A percentile compares a stretch with the other conserved stretches of the same genome.
Evolutionary conservation across 2,113 vertebrate genomes (phyloP).

Genomic region (Glaucidium brasilianum): DNA sequence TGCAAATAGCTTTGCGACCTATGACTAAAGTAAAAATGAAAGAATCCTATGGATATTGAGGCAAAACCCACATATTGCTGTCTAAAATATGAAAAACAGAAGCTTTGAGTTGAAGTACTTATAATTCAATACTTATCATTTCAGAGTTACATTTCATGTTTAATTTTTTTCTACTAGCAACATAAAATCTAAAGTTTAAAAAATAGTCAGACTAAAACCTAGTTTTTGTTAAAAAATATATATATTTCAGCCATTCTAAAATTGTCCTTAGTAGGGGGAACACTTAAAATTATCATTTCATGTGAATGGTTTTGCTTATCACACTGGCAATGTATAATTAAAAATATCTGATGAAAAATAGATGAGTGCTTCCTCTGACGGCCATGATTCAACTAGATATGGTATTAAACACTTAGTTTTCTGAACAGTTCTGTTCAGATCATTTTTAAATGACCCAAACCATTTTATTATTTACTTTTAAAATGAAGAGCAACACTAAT

Average conservation of each 20-base stretch:
- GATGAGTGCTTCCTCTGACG: background rate
- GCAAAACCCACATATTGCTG: background rate
- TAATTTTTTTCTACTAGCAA: background rate
- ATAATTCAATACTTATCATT: background rate
- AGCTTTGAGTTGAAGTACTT: background rate
- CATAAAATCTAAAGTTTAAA: background rate
- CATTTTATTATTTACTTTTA: background rate
- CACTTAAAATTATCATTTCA: background rate
- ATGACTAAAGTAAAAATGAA: background rate
- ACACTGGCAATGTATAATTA: background rate
- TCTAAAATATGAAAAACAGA: background rate
- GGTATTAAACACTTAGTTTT: background rate
- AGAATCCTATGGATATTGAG: rapidly evolving
- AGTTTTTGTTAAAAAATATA: background rate
- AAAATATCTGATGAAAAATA: background rate
- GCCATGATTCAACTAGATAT: rapidly evolving
- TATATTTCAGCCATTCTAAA: background rate
- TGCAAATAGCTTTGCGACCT: background rate
- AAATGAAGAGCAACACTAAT: background rate
- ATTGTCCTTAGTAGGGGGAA: background rate
- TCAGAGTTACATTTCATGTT: background rate
- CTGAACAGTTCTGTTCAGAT: background rate
- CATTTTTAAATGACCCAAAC: background rate
- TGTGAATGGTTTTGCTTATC: background rate
- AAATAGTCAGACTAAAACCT: rapidly evolving